These are phyloP conservation scores for Ochotona curzoniae DNA, from an alignment of 2,113 vertebrate species.

Conservation along the genomic window DNA sequence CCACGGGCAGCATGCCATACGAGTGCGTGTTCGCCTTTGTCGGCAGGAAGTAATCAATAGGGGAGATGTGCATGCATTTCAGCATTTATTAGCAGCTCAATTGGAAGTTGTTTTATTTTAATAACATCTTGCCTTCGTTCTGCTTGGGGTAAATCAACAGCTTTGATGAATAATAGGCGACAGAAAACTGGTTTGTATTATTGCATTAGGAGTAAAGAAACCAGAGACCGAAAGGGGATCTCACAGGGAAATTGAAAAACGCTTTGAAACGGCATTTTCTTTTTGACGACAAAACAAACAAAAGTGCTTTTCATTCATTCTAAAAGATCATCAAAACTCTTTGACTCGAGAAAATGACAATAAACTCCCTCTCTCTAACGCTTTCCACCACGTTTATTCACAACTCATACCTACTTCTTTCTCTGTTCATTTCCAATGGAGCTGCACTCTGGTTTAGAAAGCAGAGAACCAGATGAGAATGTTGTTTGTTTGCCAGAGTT, in stretches of 20 bases:
- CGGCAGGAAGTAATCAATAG: constrained; percentile 80
- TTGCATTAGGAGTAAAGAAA: constrained; percentile 73
- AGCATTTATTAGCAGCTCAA: constrained; percentile 77
- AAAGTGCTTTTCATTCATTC: constrained; percentile 38
- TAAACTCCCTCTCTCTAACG: background rate
- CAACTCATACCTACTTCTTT: background rate
- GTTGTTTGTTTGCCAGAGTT: background rate
- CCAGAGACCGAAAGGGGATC: constrained; percentile 51
- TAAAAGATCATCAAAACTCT: constrained; percentile 35
- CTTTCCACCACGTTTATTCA: background rate
- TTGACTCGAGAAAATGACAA: background rate
- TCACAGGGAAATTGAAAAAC: constrained; percentile 68
- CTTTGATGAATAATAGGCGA: constrained; percentile 77
- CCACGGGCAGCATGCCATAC: constrained; percentile 61
- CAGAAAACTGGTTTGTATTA: constrained; percentile 72
- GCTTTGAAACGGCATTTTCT: constrained; percentile 55
- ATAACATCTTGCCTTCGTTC: constrained; percentile 65
- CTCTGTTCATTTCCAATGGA: background rate
- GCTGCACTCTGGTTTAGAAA: background rate
- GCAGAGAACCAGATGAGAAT: background rate
- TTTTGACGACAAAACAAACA: constrained; percentile 45
- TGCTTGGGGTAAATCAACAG: constrained; percentile 57
- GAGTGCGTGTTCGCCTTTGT: constrained; percentile 72
- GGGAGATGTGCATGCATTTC: constrained; percentile 72
- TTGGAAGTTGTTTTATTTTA: constrained; percentile 80